Base-by-base conservation (phyloP, 2,113 vertebrate species). In the Lichenostomus cassidix region DNA sequence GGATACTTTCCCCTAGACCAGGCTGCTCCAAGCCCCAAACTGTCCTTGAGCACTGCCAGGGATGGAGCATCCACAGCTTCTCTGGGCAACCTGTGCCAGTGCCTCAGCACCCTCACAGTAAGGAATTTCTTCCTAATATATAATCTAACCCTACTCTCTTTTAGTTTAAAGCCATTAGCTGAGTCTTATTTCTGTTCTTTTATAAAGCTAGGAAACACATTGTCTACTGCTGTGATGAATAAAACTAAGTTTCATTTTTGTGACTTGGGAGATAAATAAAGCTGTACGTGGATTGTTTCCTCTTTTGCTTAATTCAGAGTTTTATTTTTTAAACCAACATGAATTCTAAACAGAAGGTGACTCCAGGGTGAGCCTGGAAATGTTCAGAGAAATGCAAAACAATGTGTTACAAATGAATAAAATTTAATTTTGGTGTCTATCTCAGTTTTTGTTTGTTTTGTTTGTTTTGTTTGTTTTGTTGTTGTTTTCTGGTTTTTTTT, bases 21-120 rank as follows among this genome's bases (percentile, higher is more conserved):
- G 41, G 39, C 5, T 60, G 21, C 28, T 47, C 62, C 12, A 2
- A 3, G 41, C 22, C 24, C 18, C 47, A 1, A 0, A 35, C 47
- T 37, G 71, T 10, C 47, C 47, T 33, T 41, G 27, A 41, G 10
- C 41, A 42, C 7, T 69, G 10, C n/a, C 22, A 37, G 63, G 31
- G 25, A 23, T 49, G 55, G 9, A 2, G 3, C 5, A 11, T 41
- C 29, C 25, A 35, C 55, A 69, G 0, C 10, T 35, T 56, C 44
- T 33, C 35, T 49, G 35, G 27, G 10, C 41, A 76, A 1, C 14
- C 10, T 63, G 29, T 47, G 4, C n/a, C 55, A 27, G 24, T 3
- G 31, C 25, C 21, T 76, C 47, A 37, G 7, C 25, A 69, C 5
- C 17, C 17, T 2, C 18, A 35, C 25, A 47, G 12, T 20, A 37